Conservation (phyloP, 2,113 vertebrate species). For the Tachysurus vachellii region DNA sequence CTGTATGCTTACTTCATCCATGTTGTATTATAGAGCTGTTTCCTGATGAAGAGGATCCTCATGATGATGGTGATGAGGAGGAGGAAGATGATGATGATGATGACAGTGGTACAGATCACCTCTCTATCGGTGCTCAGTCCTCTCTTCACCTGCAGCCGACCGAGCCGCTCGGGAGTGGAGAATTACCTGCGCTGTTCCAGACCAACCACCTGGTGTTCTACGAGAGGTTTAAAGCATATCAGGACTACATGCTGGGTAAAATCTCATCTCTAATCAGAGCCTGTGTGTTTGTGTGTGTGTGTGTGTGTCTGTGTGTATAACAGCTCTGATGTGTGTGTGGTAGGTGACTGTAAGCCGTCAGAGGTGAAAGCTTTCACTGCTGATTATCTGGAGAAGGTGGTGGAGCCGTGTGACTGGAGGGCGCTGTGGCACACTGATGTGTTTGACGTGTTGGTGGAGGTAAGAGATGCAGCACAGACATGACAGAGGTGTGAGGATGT, state of each 20-base stretch:
- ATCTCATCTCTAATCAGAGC: too few relatives aligned
- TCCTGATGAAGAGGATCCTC: constrained; percentile 57
- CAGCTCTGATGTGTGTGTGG: constrained; percentile 34
- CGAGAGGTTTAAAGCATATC: constrained; percentile 89
- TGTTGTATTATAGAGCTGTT: constrained; percentile 54
- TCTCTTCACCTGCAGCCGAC: constrained; percentile 71
- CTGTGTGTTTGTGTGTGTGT: background rate
- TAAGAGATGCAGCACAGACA: constrained; percentile 60
- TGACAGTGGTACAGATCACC: constrained; percentile 75
- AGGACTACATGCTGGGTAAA: constrained; percentile 92
- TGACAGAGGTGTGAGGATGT: background rate
- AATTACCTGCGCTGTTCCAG: constrained; percentile 83
- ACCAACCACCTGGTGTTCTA: constrained; percentile 88
- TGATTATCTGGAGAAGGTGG: constrained; percentile 91
- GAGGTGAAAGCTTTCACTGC: constrained; percentile 86
- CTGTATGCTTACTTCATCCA: background rate
- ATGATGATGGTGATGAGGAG: constrained; percentile 12
- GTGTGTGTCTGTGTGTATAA: background rate
- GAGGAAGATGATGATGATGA: constrained; percentile 56
- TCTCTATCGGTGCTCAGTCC: constrained; percentile 61
- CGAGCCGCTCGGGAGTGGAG: constrained; percentile 60
- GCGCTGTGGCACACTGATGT: constrained; percentile 87
- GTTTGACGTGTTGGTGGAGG: constrained; percentile 89
- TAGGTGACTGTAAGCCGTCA: constrained; percentile 92
- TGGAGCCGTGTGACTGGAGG: constrained; percentile 88